Percentiles rank a stretch among this genome's conserved stretches.
phyloP scores from a whole-genome alignment of 2,113 vertebrate genomes.

The Trogon surrucura region DNA sequence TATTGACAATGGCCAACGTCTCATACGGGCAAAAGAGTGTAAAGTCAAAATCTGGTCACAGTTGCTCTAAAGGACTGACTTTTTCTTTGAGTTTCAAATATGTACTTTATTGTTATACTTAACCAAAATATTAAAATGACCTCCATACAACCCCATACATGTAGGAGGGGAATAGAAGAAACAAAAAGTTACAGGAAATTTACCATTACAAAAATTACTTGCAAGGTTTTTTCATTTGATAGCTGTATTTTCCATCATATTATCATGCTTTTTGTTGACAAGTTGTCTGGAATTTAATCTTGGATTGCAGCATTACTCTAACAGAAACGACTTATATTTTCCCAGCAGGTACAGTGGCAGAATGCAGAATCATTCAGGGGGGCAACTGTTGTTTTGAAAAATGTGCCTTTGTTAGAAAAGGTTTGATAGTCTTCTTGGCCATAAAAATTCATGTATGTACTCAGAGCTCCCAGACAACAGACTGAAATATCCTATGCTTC shows the following conservation, averaged over 20 bases:
- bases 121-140: slow-evolving; percentile 72
- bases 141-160: slow-evolving; percentile 21
- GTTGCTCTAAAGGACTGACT: slow-evolving; percentile 22
- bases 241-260: slow-evolving; percentile 59
- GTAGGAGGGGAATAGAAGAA: neutral
- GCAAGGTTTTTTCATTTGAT: slow-evolving; percentile 66
- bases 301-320: slow-evolving; percentile 61
- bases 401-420: slow-evolving; percentile 55
- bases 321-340: slow-evolving; percentile 67
- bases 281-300: slow-evolving; percentile 75
- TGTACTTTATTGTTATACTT: slow-evolving; percentile 41
- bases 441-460: slow-evolving; percentile 61
- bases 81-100: slow-evolving; percentile 47
- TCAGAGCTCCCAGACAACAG: slow-evolving; percentile 45
- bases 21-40: neutral
- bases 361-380: slow-evolving; percentile 51
- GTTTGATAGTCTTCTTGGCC: slow-evolving; percentile 38
- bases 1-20: neutral
- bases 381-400: slow-evolving; percentile 58
- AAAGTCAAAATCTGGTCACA: neutral
- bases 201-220: slow-evolving; percentile 67
- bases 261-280: slow-evolving; percentile 69
- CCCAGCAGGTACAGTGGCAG: neutral
- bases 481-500: slow-evolving; percentile 59
- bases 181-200: slow-evolving; percentile 59